Base-by-base conservation (phyloP, 2,113 vertebrate species). In the Menidia beryllina region DNA sequence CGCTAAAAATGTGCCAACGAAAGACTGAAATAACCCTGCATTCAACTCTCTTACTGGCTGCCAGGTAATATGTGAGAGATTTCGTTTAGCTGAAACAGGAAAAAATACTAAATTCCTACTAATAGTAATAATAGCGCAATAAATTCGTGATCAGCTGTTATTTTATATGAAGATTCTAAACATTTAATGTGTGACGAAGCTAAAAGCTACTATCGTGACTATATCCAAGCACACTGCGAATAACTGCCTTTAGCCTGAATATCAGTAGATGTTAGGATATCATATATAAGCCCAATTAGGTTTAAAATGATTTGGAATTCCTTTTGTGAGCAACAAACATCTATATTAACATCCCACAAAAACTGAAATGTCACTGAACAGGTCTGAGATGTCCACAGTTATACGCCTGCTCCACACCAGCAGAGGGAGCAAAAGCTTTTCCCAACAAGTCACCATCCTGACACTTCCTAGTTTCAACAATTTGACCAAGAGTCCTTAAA, bases 361-460 rank as follows among this genome's bases (percentile, higher is more conserved):
- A 34, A 1, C 30, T 34, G 7, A 34, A 2, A 8, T 34, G 10
- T 34, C 10, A 34, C 15, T 15, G 19, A 56, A 47, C 62, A 3
- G 20, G 30, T 49, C 51, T 43, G 30, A 23, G 30, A 58, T 51
- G 56, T 7, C 57, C 3, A 11, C 11, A 41, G 34, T 14, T 50
- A 5, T 53, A 30, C 50, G 13, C 11, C 15, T 39, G 2, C 81
- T 83, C 83, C 83, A 41, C 24, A 45, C 80, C 83, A 82, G 51
- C 54, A 88, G 90, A 65, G 76, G 83, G 90, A 45, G 80, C 58
- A 54, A 66, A 52, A 79, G 27, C 21, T 12, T 64, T 75, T 30
- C 6, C 19, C 3, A 14, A 7, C 3, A 52, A 58, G 27, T 12
- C 34, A 0, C 2, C 55, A 41, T 45, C 43, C 25, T 50, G 9